These are phyloP conservation scores for Cryptoprocta ferox DNA, from an alignment of 2,797 vertebrate species.

Conservation along the genomic window DNA sequence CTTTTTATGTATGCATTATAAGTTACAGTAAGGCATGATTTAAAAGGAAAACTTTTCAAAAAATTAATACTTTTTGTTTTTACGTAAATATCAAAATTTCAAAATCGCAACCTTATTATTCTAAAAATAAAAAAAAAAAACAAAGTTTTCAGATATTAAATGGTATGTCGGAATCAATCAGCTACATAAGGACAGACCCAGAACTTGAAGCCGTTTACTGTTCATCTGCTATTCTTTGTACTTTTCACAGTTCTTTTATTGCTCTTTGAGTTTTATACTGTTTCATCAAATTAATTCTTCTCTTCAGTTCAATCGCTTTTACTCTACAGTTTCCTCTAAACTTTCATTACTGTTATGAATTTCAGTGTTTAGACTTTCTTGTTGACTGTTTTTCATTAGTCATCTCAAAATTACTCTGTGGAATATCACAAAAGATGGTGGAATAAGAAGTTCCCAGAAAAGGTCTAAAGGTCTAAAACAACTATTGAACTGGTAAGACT, in stretches of 20 bases:
- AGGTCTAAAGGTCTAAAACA: background rate
- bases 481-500: background rate
- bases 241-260: background rate
- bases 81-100: background rate
- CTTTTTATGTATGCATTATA: background rate
- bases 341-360: background rate
- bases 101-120: background rate
- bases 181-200: background rate
- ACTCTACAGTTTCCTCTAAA: background rate
- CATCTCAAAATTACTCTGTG: background rate
- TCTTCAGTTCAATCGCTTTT: background rate
- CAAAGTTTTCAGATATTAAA: background rate
- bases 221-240: background rate
- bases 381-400: background rate
- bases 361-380: background rate
- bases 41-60: background rate
- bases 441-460: background rate
- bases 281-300: background rate
- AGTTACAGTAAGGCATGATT: background rate
- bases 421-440: background rate
- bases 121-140: background rate
- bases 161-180: background rate
- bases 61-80: background rate
- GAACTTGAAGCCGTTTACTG: background rate
- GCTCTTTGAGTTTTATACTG: background rate